Evolutionary conservation across 2,113 vertebrate genomes (phyloP).

Genomic region (Gasterosteus nipponicus): DNA sequence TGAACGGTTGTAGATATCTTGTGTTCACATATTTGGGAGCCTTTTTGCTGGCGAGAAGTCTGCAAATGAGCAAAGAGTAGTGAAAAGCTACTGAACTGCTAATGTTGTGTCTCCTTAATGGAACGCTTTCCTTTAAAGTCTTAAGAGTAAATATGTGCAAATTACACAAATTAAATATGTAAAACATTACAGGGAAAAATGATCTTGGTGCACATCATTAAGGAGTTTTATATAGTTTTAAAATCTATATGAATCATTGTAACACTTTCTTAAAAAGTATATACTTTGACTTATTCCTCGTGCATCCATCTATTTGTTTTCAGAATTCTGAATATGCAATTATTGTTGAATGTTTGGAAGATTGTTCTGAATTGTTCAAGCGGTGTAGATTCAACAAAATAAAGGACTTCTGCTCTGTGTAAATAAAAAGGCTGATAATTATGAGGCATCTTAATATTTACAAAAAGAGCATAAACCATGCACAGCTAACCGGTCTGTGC

Average conservation of each 20-base stretch:
- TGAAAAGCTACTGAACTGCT: too few relatives aligned
- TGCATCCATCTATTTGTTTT: too few relatives aligned
- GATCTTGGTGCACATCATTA: not conserved
- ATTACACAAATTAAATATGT: not conserved
- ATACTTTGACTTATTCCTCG: too few relatives aligned
- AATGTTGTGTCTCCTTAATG: too few relatives aligned
- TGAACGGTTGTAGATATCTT: conserved; percentile 16
- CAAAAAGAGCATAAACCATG: not conserved
- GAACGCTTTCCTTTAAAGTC: too few relatives aligned
- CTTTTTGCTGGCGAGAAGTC: too few relatives aligned
- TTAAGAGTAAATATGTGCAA: conserved; percentile 10
- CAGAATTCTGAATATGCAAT: too few relatives aligned
- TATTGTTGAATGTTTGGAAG: too few relatives aligned
- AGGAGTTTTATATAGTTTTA: not conserved
- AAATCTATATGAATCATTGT: not conserved
- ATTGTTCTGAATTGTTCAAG: not conserved
- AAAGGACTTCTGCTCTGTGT: conserved; percentile 7
- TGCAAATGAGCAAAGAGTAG: too few relatives aligned
- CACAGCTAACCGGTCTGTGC: conserved; percentile 13
- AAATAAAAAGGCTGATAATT: conserved; percentile 22
- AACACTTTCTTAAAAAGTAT: not conserved
- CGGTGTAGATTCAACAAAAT: not conserved
- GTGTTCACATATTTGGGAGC: not conserved
- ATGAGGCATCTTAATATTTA: conserved; percentile 14
- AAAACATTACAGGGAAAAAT: not conserved